Evolutionary conservation across 53 echinoderm and acorn worm genomes (phyloP).

Genomic region (Mesocentrotus franciscanus): DNA sequence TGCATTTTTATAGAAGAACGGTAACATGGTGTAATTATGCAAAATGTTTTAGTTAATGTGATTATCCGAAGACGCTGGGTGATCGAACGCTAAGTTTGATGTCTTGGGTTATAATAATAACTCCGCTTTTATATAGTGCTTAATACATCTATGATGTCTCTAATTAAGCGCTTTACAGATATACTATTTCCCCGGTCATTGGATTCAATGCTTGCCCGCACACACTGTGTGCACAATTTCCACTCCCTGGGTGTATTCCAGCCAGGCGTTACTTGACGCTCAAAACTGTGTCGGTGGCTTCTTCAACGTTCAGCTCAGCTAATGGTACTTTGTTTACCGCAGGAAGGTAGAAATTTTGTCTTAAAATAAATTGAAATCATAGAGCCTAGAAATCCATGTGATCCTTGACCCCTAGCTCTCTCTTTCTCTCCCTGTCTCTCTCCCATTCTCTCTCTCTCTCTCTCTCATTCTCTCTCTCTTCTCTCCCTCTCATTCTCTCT

Average conservation of each 20-base stretch:
- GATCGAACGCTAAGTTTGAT: constrained; percentile 79
- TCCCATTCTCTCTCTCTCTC: too few relatives aligned
- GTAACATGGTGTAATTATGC: neutral
- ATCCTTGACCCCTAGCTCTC: neutral
- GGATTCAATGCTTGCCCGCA: too few relatives aligned
- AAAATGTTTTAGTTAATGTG: neutral
- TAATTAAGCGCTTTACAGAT: too few relatives aligned
- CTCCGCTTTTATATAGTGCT: too few relatives aligned
- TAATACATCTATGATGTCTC: too few relatives aligned
- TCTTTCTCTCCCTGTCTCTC: neutral
- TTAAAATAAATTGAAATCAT: neutral
- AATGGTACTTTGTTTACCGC: constrained; percentile 90
- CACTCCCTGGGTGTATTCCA: too few relatives aligned
- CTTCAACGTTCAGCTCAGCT: constrained; percentile 90
- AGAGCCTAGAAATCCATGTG: neutral
- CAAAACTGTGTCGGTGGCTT: constrained; percentile 84
- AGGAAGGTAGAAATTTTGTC: constrained; percentile 73
- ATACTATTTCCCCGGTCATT: too few relatives aligned
- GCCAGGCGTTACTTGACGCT: too few relatives aligned
- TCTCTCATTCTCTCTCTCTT: too few relatives aligned
- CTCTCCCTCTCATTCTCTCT: too few relatives aligned
- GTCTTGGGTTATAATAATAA: constrained; percentile 94
- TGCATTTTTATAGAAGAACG: neutral
- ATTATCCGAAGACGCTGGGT: constrained; percentile 82
- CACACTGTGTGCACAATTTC: too few relatives aligned